Evolutionary conservation across 1,140 invertebrate species (phyloP).

Genomic region (Ooceraea biroi): DNA sequence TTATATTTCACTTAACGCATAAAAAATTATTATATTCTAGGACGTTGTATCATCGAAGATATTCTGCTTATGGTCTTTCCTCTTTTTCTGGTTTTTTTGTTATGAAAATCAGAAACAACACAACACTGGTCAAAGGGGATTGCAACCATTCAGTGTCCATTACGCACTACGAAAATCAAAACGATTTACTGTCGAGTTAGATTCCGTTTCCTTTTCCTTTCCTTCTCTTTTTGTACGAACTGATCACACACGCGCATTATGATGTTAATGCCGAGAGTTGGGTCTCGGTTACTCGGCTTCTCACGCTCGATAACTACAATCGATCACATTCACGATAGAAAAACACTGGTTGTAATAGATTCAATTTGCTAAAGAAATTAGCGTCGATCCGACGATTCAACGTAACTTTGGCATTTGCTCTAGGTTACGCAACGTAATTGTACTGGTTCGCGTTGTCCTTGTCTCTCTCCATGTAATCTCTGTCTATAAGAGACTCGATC

Average conservation of each 20-base stretch:
- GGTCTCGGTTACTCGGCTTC: constrained; percentile 56
- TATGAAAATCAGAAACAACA: constrained; percentile 71
- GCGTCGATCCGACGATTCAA: constrained; percentile 62
- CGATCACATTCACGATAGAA: constrained; percentile 72
- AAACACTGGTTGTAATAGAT: constrained; percentile 67
- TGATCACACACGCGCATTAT: constrained; percentile 46
- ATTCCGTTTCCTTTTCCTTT: constrained; percentile 40
- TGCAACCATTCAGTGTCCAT: constrained; percentile 66
- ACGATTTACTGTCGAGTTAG: constrained; percentile 60
- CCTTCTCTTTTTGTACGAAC: constrained; percentile 53
- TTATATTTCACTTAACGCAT: constrained; percentile 67
- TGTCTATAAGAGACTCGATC: constrained; percentile 98
- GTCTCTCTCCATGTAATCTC: constrained; percentile 99
- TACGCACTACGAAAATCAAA: constrained; percentile 70
- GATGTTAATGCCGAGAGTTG: constrained; percentile 61
- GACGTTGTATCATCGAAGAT: constrained; percentile 67
- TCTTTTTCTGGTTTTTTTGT: constrained; percentile 51
- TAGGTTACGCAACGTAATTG: constrained; percentile 97
- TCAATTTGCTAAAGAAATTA: constrained; percentile 68
- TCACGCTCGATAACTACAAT: constrained; percentile 46
- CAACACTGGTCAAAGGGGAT: constrained; percentile 72
- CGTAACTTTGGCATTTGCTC: constrained; percentile 83
- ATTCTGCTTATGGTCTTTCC: constrained; percentile 63
- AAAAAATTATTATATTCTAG: constrained; percentile 73
- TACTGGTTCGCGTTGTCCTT: constrained; percentile 99